Base-by-base conservation (phyloP, 2,888 invertebrate species). In the Endotricha flammealis region DNA sequence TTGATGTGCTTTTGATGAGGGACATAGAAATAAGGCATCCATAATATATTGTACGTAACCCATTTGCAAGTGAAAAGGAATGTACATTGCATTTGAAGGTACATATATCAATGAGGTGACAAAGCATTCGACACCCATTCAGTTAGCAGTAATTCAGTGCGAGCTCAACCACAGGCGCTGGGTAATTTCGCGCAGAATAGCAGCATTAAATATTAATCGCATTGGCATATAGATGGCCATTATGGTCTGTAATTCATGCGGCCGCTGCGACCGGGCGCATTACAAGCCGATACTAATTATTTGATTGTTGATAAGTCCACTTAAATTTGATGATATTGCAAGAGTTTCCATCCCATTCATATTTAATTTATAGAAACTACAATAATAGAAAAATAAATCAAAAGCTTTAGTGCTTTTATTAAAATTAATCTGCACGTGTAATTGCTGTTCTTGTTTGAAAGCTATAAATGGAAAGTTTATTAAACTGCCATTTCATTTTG, bases 161-260 rank as follows among this genome's bases (percentile, higher is more conserved):
- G 70, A 70, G 74, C 71, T 74, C 69, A 66, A 68, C 71, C 69
- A 67, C 75, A 75, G 75, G 69, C 74, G 65, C 57, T 66, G 58
- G 68, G 77, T 78, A 77, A 81, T 83, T 78, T 61, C 59, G 64
- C 50, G 54, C 75, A 70, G 75, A 75, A 78, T 74, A 72, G 74
- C 65, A 64, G 71, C 74, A 74, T 81, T 81, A 78, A 82, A 80
- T 82, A 81, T 76, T 78, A 80, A 83, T 77, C 65, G 75, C 71
- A 80, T 79, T 76, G 77, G 73, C 75, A 73, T 75, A 77, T 75
- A 78, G 68, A 76, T 72, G 66, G 72, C 64, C 70, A 71, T 75
- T 76, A 75, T 61, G 58, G 60, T 45, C 50, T 63, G 71, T 73
- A 74, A 78, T 76, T 76, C 70, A 76, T 66, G 66, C 50, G 52